phyloP scores from a whole-genome alignment of 2,113 vertebrate genomes.

The Herpailurus yagouaroundi region DNA sequence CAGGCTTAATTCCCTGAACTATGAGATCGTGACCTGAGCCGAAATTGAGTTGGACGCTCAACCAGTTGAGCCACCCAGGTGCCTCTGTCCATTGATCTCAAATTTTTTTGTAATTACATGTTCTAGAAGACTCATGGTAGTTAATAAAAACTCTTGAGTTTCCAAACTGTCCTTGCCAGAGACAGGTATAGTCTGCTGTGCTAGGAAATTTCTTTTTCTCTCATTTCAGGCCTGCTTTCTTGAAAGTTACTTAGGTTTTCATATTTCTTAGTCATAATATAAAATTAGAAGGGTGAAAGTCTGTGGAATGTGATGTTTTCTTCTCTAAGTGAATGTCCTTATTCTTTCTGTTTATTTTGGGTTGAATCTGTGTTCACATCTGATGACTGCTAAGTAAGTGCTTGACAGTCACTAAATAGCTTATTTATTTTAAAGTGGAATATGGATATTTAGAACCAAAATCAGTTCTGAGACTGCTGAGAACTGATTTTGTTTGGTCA shows the following conservation, averaged over 20 bases:
- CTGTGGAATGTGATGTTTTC: conserved; percentile 47
- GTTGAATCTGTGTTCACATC: conserved; percentile 43
- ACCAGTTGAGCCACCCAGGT: too few relatives aligned
- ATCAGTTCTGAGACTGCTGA: neutral
- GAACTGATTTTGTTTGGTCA: conserved; percentile 19
- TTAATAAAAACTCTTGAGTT: neutral
- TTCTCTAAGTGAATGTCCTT: conserved; percentile 11
- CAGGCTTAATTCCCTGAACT: too few relatives aligned
- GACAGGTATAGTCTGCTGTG: neutral
- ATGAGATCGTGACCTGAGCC: too few relatives aligned
- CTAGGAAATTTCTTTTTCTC: conserved; percentile 10
- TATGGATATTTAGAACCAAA: conserved; percentile 43
- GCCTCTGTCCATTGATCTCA: neutral
- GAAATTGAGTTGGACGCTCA: too few relatives aligned
- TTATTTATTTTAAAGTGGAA: conserved; percentile 54
- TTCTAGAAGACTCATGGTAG: conserved; percentile 4
- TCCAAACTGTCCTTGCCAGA: neutral
- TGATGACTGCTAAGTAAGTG: conserved; percentile 40
- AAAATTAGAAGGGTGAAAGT: conserved; percentile 44
- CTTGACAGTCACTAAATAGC: conserved; percentile 2
- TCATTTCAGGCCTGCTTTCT: neutral
- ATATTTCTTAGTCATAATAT: conserved; percentile 38
- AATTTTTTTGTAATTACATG: neutral
- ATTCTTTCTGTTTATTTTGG: conserved; percentile 44
- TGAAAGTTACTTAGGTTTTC: conserved; percentile 48